Conservation (phyloP, 2,113 vertebrate genomes). For the Ellobius talpinus region DNA sequence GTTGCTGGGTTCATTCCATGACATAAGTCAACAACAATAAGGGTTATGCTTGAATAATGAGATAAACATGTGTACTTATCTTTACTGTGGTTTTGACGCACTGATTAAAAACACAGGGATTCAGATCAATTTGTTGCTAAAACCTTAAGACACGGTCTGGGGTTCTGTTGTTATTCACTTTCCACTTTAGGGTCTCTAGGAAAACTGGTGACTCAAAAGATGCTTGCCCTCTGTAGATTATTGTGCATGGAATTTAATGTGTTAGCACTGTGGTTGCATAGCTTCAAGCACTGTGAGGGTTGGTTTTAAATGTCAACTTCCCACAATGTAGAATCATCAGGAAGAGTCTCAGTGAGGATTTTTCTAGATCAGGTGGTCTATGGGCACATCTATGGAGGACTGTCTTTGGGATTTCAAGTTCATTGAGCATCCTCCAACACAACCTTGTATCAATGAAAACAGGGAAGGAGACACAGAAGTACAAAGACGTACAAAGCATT, state of each 20-base stretch:
- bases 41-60: too few relatives aligned
- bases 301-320: not conserved
- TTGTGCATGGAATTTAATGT: too few relatives aligned
- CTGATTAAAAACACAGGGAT: too few relatives aligned
- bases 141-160: not conserved
- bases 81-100: too few relatives aligned
- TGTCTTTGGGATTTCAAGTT: not conserved
- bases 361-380: not conserved
- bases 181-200: too few relatives aligned
- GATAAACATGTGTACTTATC: fast-evolving
- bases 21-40: not conserved
- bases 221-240: fast-evolving
- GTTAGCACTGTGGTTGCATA: fast-evolving
- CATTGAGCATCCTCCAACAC: fast-evolving
- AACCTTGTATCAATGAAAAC: not conserved
- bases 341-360: not conserved
- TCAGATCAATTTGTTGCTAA: not conserved
- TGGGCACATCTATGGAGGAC: not conserved
- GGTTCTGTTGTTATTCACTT: not conserved
- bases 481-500: too few relatives aligned
- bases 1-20: too few relatives aligned
- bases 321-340: not conserved
- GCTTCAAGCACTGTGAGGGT: not conserved
- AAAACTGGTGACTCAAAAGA: not conserved
- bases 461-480: not conserved